Evolutionary conservation across 2,888 invertebrate species (phyloP), one percentile per base, ranked within the genome.

Genomic region (Ennomos fuscantarius): DNA sequence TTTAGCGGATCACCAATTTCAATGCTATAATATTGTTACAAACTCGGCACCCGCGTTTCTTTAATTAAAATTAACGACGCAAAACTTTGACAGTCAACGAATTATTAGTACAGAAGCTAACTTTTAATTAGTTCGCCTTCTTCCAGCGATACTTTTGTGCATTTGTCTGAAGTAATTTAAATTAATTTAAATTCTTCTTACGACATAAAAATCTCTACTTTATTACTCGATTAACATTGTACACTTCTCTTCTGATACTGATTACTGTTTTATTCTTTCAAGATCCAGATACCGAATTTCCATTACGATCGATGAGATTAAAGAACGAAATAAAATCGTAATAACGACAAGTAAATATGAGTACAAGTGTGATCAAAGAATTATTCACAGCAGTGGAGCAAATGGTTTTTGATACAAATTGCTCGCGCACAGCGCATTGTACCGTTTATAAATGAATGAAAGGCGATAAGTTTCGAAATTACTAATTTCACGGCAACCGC

Each of bases 51-150:
- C 83, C 81, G 84, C 88, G 86, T 89, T 92, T 89, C 92, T 92
- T 92, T 91, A 92, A 92, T 92, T 91, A 91, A 92, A 92, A 92
- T 92, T 91, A 92, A 92, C 90, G 91, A 90, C 87, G 88, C 82
- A 82, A 91, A 92, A 92, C 86, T 92, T 89, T 88, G 89, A 90
- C 90, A 91, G 87, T 90, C 88, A 89, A 90, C 91, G 90, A 91
- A 92, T 92, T 92, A 91, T 92, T 91, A 88, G 88, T 89, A 91
- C 86, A 86, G 89, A 86, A 86, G 86, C 81, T 76, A 91, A 91
- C 89, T 91, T 92, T 90, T 91, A 91, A 92, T 91, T 90, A 90
- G 89, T 91, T 90, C 79, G 82, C 83, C 82, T 87, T 78, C 84
- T 85, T 84, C 84, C 77, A 80, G 79, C 85, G 78, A 87, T 88